Base-by-base conservation (phyloP, 1,140 invertebrate genomes). In the Drosophila eugracilis region DNA sequence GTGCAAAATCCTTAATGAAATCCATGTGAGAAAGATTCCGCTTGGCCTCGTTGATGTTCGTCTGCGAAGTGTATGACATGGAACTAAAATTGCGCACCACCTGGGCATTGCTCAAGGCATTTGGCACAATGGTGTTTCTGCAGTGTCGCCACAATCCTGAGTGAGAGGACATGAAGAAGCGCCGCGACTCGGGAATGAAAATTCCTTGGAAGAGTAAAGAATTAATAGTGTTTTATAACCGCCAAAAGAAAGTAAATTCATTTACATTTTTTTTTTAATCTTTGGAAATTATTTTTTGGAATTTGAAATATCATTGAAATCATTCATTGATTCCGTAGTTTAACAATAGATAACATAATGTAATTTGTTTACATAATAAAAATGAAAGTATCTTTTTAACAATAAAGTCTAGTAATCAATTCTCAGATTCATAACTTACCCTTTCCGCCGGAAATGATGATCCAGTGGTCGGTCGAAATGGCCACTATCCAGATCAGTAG, bases 401-500 rank as follows among this genome's bases (percentile, higher is more conserved):
- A n/a, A n/a, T n/a, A n/a, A n/a, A n/a, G n/a, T n/a, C n/a, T n/a
- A n/a, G n/a, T n/a, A n/a, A n/a, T n/a, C n/a, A n/a, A n/a, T n/a
- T n/a, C n/a, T 0, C 26, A 28, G 26, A 12, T 32, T n/a, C n/a
- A n/a, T 12, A 4, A 4, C 44, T n/a, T 22, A 91, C 90, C 90
- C 92, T 86, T 17, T 26, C 92, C 93, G 5, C 93, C 93, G 59
- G 93, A 76, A 47, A 96, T 93, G 14, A 93, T 93, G 50, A 95
- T 94, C 96, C 96, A 97, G 79, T 95, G 94, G 78, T 95, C 94
- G 1, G 96, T 96, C 37, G 94, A 94, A 45, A 96, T 94, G 14
- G 96, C 95, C 1, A 95, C 91, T 5, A 95, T 94, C 96, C 96
- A 97, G 1, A 96, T 77, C 39, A 96, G 93, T 0, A 94, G 92